Conservation (phyloP, 2,113 vertebrate species). For the Atrichornis clamosus region DNA sequence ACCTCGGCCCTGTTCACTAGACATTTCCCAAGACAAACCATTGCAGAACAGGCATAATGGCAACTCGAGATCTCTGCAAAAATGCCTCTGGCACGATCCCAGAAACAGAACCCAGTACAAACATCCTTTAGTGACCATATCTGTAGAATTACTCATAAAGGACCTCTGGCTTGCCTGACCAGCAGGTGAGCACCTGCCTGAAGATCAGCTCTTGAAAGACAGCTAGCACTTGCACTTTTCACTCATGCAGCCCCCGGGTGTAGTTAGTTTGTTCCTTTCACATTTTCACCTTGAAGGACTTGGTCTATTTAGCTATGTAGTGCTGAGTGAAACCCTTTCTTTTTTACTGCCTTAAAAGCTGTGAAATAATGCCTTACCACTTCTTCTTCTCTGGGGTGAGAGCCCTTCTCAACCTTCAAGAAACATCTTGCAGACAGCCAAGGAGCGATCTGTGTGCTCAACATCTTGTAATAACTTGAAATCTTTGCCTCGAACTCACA, state of each 20-base stretch:
- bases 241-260: rapidly evolving
- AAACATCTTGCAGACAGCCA: neutral
- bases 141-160: rapidly evolving
- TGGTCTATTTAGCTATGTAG: neutral
- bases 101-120: neutral
- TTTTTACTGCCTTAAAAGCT: neutral
- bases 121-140: neutral
- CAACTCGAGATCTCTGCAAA: neutral
- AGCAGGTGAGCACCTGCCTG: rapidly evolving
- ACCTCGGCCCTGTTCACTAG: neutral
- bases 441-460: neutral
- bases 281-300: neutral
- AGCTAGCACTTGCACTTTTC: rapidly evolving
- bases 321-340: neutral
- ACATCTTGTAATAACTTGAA: conserved; percentile 15
- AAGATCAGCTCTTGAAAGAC: neutral
- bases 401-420: neutral
- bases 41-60: neutral
- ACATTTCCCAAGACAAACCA: neutral
- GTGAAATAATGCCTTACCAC: neutral
- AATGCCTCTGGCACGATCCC: neutral
- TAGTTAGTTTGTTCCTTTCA: neutral
- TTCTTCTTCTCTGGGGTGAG: neutral
- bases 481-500: neutral
- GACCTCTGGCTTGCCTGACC: neutral